Evolutionary conservation across 2,888 invertebrate species (phyloP).

Genomic region (Microctonus hyperodae): DNA sequence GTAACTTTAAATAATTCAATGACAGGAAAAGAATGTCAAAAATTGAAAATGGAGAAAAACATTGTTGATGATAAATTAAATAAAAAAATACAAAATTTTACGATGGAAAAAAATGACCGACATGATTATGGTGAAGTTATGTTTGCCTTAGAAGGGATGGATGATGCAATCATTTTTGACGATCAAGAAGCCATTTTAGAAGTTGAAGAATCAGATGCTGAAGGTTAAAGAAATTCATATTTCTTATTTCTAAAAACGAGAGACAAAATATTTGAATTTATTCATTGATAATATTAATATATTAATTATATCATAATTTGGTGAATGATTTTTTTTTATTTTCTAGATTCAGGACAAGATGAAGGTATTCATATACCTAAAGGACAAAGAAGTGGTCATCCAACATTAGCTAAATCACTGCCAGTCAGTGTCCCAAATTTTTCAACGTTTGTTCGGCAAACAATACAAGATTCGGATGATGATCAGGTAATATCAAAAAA

Average conservation of each 20-base stretch:
- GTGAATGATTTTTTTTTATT: slow-evolving; percentile 16
- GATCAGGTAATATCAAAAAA: slow-evolving; percentile 64
- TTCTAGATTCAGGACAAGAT: slow-evolving; percentile 66
- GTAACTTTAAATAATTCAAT: neutral
- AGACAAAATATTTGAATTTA: too few species aligned
- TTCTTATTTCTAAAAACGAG: neutral
- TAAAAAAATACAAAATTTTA: neutral
- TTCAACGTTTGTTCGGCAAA: slow-evolving; percentile 59
- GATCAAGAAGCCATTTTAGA: slow-evolving; percentile 45
- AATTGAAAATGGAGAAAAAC: slow-evolving; percentile 10
- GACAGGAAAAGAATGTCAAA: neutral
- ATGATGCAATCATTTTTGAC: slow-evolving; percentile 61
- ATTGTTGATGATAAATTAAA: neutral
- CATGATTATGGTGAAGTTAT: slow-evolving; percentile 72
- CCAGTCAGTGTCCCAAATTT: slow-evolving; percentile 80
- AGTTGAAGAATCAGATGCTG: slow-evolving; percentile 76
- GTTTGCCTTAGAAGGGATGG: slow-evolving; percentile 80
- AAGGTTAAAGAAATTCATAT: slow-evolving; percentile 68
- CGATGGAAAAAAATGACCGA: neutral
- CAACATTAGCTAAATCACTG: slow-evolving; percentile 75
- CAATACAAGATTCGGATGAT: slow-evolving; percentile 63
- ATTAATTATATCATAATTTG: neutral
- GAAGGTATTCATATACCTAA: slow-evolving; percentile 70
- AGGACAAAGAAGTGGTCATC: slow-evolving; percentile 59
- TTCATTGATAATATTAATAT: neutral